These are phyloP conservation scores for Musca domestica DNA, from an alignment of 1,140 invertebrate species.

Conservation along the genomic window DNA sequence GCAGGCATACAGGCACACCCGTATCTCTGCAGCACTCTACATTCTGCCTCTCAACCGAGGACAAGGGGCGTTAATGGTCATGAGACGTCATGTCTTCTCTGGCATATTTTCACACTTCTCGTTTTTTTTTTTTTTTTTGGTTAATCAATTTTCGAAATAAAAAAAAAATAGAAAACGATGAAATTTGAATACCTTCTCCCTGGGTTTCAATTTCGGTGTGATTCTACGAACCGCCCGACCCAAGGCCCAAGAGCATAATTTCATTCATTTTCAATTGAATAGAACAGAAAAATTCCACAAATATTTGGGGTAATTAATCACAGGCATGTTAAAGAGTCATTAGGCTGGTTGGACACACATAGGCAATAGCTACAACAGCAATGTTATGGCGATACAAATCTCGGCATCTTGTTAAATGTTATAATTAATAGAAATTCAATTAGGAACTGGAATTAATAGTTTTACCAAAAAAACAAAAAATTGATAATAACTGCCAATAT, in stretches of 20 bases:
- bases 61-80: slow-evolving; percentile 36
- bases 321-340: too few species aligned
- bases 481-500: neutral
- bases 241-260: neutral
- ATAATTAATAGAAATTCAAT: slow-evolving; percentile 11
- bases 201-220: neutral
- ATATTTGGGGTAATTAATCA: neutral
- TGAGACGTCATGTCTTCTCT: slow-evolving; percentile 36
- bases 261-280: neutral
- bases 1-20: too few species aligned
- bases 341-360: too few species aligned
- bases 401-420: slow-evolving; percentile 1
- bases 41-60: neutral
- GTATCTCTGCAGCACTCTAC: too few species aligned
- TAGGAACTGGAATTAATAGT: slow-evolving; percentile 7
- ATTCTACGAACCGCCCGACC: slow-evolving; percentile 7
- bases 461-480: neutral
- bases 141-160: too few species aligned
- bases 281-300: too few species aligned
- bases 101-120: slow-evolving; percentile 52
- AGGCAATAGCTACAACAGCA: too few species aligned
- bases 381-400: too few species aligned
- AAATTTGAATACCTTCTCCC: slow-evolving; percentile 15
- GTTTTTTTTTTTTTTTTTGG: slow-evolving; percentile 27
- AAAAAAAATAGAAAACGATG: neutral